Evolutionary conservation across 2,113 vertebrate genomes (phyloP).

Genomic region (Oenanthe melanoleuca): DNA sequence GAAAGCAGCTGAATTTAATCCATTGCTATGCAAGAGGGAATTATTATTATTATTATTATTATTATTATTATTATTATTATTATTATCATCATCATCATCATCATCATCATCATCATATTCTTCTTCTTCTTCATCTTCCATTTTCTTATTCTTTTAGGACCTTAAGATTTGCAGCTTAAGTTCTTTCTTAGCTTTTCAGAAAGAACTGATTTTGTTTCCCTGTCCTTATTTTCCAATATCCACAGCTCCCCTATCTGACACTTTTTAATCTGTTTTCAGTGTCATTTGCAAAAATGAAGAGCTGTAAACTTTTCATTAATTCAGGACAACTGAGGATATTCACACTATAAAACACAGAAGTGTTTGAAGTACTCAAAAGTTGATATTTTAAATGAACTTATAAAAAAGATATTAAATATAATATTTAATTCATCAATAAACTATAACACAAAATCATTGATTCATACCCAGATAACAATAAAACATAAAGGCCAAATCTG

Average conservation of each 20-base stretch:
- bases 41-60: no score
- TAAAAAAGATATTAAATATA: background rate
- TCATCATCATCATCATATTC: no score
- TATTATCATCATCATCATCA: no score
- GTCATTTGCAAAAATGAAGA: background rate
- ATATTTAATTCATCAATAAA: background rate
- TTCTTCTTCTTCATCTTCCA: no score
- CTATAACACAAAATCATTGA: background rate
- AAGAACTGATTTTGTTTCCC: background rate
- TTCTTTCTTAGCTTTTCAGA: background rate
- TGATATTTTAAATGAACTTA: background rate
- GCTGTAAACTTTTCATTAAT: background rate
- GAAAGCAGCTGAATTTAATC: background rate
- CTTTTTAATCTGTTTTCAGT: background rate
- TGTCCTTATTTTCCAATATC: background rate
- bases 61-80: no score
- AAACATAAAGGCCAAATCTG: background rate
- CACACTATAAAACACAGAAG: background rate
- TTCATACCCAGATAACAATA: background rate
- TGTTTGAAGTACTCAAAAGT: background rate
- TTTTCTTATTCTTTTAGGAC: background rate
- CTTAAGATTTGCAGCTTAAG: background rate
- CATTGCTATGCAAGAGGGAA: fast-evolving
- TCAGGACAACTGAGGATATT: background rate
- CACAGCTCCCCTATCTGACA: background rate